Evolutionary conservation across 2,888 invertebrate genomes (phyloP).

Genomic region (Norana najaformis): DNA sequence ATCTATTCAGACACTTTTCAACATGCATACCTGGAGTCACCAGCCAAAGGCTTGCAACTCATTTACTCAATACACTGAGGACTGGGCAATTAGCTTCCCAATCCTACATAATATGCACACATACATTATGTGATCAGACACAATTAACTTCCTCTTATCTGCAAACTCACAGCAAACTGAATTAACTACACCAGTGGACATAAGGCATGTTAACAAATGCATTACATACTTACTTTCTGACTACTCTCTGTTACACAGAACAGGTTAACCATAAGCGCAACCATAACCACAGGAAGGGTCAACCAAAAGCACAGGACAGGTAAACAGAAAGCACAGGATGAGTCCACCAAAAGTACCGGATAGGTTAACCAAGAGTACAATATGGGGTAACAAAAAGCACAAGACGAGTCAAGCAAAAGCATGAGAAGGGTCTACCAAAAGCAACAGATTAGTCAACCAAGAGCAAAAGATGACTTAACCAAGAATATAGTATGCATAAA

Average conservation of each 20-base stretch:
- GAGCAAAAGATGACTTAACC: neutral
- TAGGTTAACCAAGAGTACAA: no score
- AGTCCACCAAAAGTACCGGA: neutral
- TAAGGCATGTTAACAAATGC: no score
- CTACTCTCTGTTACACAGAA: no score
- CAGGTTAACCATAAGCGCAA: no score
- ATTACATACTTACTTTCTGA: no score
- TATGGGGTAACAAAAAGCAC: no score
- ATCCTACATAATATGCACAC: neutral
- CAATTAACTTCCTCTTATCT: neutral
- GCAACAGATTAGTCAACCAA: neutral
- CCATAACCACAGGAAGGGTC: neutral
- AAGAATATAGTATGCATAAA: neutral
- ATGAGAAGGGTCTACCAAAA: neutral
- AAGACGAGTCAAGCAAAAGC: neutral
- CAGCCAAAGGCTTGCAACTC: neutral
- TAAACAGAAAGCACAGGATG: neutral
- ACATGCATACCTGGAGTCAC: neutral
- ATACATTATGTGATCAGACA: neutral
- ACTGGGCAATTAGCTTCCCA: neutral
- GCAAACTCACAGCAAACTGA: neutral
- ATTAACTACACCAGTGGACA: slow-evolving; percentile 16
- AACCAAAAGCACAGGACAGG: neutral
- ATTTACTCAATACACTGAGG: neutral
- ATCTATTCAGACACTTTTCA: neutral